Evolutionary conservation across 1,140 invertebrate genomes (phyloP).

Genomic region (Drosophila kohkoa): DNA sequence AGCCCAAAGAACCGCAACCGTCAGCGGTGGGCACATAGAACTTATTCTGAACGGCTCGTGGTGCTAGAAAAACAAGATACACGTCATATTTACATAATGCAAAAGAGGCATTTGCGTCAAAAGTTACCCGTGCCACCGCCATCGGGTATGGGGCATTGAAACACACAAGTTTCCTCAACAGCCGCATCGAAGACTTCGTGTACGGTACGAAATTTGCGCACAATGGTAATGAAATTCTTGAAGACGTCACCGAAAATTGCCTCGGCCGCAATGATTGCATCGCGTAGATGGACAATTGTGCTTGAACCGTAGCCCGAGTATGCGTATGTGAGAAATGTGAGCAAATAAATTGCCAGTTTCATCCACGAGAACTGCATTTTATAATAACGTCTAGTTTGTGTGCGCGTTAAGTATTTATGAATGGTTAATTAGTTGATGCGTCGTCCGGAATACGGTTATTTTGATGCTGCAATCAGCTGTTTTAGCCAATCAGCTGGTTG

Average conservation of each 20-base stretch:
- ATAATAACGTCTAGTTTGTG: background rate
- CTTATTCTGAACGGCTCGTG: slow-evolving; percentile 88
- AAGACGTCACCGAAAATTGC: slow-evolving; percentile 91
- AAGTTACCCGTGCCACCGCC: slow-evolving; percentile 85
- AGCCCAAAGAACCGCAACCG: slow-evolving; percentile 92
- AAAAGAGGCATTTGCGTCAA: slow-evolving; percentile 35
- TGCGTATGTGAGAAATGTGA: slow-evolving; percentile 91
- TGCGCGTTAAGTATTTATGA: slow-evolving; percentile 24
- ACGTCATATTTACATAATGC: slow-evolving; percentile 65
- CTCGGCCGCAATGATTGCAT: slow-evolving; percentile 92
- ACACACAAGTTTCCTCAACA: slow-evolving; percentile 93
- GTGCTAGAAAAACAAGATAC: slow-evolving; percentile 86
- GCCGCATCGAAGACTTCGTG: slow-evolving; percentile 94
- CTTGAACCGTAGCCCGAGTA: slow-evolving; percentile 92
- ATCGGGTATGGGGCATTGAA: slow-evolving; percentile 88
- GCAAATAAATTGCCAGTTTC: slow-evolving; percentile 90
- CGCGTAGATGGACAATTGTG: slow-evolving; percentile 89
- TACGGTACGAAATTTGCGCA: slow-evolving; percentile 90
- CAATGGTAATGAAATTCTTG: slow-evolving; percentile 90
- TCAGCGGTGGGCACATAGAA: slow-evolving; percentile 90
- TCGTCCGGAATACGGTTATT: slow-evolving; percentile 27
- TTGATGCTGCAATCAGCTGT: slow-evolving; percentile 43
- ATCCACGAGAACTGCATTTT: slow-evolving; percentile 90
- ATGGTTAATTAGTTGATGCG: background rate
- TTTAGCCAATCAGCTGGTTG: background rate